Conservation (phyloP, 2,888 invertebrate genomes). For the Leptinotarsa haldemani region DNA sequence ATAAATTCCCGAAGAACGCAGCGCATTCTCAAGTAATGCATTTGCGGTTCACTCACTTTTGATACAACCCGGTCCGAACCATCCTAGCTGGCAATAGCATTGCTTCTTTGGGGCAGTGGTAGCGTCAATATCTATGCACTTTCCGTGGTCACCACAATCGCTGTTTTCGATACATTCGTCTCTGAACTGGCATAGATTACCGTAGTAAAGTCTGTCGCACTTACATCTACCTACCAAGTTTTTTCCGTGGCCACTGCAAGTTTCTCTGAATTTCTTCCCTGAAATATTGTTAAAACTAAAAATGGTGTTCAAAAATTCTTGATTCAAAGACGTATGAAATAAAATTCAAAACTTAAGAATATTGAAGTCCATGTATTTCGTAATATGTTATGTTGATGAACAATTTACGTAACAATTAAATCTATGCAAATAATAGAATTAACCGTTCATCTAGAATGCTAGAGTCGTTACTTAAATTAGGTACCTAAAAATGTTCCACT, state of each 20-base stretch:
- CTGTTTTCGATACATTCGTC: conserved; percentile 88
- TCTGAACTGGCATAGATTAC: conserved; percentile 85
- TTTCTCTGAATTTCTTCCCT: conserved; percentile 83
- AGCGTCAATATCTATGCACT: conserved; percentile 84
- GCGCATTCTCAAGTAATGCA: neutral
- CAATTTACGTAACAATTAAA: no score
- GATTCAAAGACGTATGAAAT: no score
- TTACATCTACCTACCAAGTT: conserved; percentile 82
- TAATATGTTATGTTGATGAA: no score
- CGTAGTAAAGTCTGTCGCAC: conserved; percentile 84
- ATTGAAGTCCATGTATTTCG: no score
- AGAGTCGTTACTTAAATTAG: no score
- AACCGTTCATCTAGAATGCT: no score
- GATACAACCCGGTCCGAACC: conserved; percentile 86
- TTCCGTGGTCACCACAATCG: conserved; percentile 89
- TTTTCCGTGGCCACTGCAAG: conserved; percentile 87
- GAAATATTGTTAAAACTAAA: conserved; percentile 42
- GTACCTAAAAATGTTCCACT: neutral
- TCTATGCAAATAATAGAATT: no score
- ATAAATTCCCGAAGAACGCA: no score
- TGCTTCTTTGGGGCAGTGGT: conserved; percentile 84
- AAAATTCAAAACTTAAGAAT: no score
- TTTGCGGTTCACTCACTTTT: conserved; percentile 74
- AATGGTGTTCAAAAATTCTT: no score
- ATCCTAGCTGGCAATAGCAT: conserved; percentile 92